Base-by-base conservation (phyloP, 1,140 invertebrate species). In the Harpegnathos saltator region DNA sequence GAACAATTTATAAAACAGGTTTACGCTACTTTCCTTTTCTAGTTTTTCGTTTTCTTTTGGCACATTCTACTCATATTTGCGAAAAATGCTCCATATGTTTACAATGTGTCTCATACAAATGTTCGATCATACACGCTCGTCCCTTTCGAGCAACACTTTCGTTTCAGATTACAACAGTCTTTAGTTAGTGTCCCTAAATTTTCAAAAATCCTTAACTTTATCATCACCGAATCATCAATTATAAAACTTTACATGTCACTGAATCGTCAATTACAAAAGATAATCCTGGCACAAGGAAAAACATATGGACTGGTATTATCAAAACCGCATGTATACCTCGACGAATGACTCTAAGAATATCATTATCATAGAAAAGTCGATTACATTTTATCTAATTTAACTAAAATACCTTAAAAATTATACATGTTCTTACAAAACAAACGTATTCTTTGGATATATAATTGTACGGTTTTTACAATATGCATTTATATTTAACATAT, bases 401-500 rank as follows among this genome's bases (percentile, higher is more conserved):
- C 2, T 63, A 75, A 75, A 54, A 77, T 66, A 77, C 44, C 29
- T 77, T 66, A 56, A 77, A 56, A 66, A 56, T 19, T 12, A 33
- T 77, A 63, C n/a, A 2, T 44, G 38, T 66, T 50, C 24, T 75
- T 66, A 66, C 38, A 38, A 61, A 38, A 24, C 5, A 66, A 38
- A 24, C 11, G 54, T 54, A 77, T 66, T 77, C 74, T 77, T 77
- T 77, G 74, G 19, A 77, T 66, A 77, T 38, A 77, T 33, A 44
- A 61, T 50, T 59, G 24, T 63, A 77, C 11, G 19, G n/a, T 38
- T 66, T 17, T 38, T 77, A 56, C 65, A 0, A 5, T 63, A 33
- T 12, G 15, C 15, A 56, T 56, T 1, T 11, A 66, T 33, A 54
- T 66, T 38, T 77, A 77, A 77, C 17, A 14, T 75, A 75, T 29